Evolutionary conservation across 1,140 invertebrate species (phyloP).

Genomic region (Diabrotica virgifera): DNA sequence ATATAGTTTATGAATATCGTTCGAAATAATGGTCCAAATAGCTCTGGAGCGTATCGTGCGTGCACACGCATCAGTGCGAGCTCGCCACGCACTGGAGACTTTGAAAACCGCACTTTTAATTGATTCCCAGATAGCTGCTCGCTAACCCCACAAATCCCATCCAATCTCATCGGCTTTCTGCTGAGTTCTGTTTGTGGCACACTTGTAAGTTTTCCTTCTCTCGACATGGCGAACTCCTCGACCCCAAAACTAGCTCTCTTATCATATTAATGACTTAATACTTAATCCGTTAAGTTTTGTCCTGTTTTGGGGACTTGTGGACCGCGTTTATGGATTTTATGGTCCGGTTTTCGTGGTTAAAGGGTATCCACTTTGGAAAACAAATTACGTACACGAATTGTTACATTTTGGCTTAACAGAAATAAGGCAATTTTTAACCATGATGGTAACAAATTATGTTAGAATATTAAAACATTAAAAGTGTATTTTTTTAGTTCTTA

Average conservation of each 20-base stretch:
- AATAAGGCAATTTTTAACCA: too few relatives aligned
- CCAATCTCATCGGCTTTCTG: slow-evolving; percentile 9
- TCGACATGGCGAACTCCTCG: background rate
- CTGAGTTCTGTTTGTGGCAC: slow-evolving; percentile 6
- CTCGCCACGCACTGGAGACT: slow-evolving; percentile 4
- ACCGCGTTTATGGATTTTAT: too few relatives aligned
- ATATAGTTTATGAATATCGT: too few relatives aligned
- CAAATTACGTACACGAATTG: too few relatives aligned
- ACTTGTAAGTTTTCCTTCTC: slow-evolving; percentile 9
- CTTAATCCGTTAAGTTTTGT: background rate
- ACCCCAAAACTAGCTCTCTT: background rate
- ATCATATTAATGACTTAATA: slow-evolving; percentile 7
- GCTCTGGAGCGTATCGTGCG: slow-evolving; percentile 5
- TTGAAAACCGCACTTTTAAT: slow-evolving; percentile 17
- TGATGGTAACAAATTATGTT: too few relatives aligned
- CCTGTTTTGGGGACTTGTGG: too few relatives aligned
- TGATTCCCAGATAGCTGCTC: slow-evolving; percentile 11
- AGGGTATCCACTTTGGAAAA: too few relatives aligned
- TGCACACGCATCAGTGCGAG: slow-evolving; percentile 6
- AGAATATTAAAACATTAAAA: too few relatives aligned
- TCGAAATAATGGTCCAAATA: background rate
- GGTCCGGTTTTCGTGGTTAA: too few relatives aligned
- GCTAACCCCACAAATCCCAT: slow-evolving; percentile 15
- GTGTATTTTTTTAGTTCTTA: too few relatives aligned
- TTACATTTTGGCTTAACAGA: too few relatives aligned